Percentiles rank a stretch among this genome's conserved stretches.
Conservation (phyloP, 2,113 vertebrate species). For the Prunella fulvescens region DNA sequence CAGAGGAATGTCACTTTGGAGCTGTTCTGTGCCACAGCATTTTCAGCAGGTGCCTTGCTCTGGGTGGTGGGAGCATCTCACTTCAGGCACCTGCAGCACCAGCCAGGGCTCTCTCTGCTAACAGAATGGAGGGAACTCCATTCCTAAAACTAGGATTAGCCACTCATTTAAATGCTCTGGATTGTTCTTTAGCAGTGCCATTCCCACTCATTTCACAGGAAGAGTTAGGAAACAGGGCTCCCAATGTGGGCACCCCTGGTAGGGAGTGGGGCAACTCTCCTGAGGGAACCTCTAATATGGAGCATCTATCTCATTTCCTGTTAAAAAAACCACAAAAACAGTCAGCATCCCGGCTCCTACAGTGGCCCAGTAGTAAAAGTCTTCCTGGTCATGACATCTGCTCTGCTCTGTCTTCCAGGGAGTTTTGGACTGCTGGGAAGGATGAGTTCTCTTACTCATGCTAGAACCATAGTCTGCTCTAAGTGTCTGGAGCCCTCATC, state of each 20-base stretch:
- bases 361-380: not conserved
- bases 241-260: not conserved
- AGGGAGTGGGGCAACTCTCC: not conserved
- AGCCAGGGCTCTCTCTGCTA: not conserved
- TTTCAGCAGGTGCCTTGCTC: not conserved
- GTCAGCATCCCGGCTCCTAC: not conserved
- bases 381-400: not conserved
- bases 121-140: not conserved
- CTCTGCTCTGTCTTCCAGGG: not conserved
- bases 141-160: not conserved
- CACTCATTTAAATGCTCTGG: not conserved
- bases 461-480: not conserved
- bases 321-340: not conserved
- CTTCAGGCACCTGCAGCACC: not conserved
- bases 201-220: not conserved
- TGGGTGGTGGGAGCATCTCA: not conserved
- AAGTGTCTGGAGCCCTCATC: not conserved
- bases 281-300: not conserved
- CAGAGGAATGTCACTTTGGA: not conserved
- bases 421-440: not conserved
- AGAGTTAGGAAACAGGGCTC: not conserved
- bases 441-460: not conserved
- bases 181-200: not conserved
- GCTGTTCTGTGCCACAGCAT: not conserved
- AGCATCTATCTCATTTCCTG: not conserved